Base-by-base conservation (phyloP, 2,888 invertebrate genomes). In the Agonopterix subpropinquella region DNA sequence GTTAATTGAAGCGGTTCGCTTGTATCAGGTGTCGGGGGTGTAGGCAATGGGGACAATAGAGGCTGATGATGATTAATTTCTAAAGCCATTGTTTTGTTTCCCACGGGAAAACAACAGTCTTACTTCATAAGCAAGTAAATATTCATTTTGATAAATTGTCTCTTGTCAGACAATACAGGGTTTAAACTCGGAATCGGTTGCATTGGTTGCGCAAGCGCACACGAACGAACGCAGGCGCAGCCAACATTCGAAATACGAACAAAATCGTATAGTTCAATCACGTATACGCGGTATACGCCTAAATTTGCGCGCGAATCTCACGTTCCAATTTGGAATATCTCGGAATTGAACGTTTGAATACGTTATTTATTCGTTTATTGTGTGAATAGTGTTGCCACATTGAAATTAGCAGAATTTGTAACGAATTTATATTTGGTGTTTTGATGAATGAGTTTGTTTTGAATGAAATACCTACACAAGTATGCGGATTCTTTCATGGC, bases 261-360 rank as follows among this genome's bases (percentile, higher is more conserved):
- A 57, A 70, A 74, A 73, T 72, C 60, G 64, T 64, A 57, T 67
- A 73, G 74, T 77, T 70, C 61, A 70, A 74, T 75, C 79, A 80
- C 75, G 77, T 71, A 61, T 60, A 49, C 53, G 56, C 53, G 74
- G 77, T 71, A 61, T 60, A 49, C 53, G 56, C 53, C 65, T 66
- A 64, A 75, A 66, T 73, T 72, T 63, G 64, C 67, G 62, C 64
- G 64, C 61, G 59, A 69, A 72, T 67, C 67, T 73, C 78, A 79
- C 80, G 80, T 77, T 67, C 67, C 65, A 60, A 64, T 65, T 58
- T 51, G 58, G 42, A 64, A 61, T 64, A 65, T 61, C 68, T 68
- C 57, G 63, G 60, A 64, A 73, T 65, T 55, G 56, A 49, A 45
- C 49, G 46, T 49, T 39, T 5, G 35, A 42, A 43, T 42, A 5